Evolutionary conservation across 1,140 invertebrate genomes (phyloP).

Genomic region (Oreohelix idahoensis): DNA sequence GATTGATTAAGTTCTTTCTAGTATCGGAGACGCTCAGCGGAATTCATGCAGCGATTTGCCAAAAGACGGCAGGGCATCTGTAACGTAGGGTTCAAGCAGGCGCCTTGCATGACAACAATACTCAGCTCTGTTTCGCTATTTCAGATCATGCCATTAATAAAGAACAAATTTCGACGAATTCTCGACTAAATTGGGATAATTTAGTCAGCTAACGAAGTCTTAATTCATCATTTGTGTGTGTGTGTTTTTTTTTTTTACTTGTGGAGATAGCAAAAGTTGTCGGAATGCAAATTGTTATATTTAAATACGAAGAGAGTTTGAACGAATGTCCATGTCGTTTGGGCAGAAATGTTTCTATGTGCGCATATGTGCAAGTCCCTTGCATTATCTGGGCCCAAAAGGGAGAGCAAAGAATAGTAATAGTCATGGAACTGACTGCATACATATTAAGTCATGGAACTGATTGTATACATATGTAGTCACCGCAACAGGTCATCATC

Average conservation of each 20-base stretch:
- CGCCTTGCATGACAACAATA: neutral
- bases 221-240: neutral
- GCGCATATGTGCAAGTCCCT: too few species aligned
- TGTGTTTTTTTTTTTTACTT: neutral
- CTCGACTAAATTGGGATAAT: neutral
- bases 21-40: neutral
- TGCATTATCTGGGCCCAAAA: too few species aligned
- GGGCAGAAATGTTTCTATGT: too few species aligned
- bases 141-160: neutral
- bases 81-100: neutral
- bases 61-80: neutral
- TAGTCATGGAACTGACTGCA: too few species aligned
- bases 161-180: neutral
- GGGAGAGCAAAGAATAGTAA: too few species aligned
- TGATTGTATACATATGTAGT: too few species aligned
- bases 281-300: neutral
- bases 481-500: too few species aligned
- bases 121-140: neutral
- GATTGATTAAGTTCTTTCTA: neutral
- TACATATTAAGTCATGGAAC: too few species aligned
- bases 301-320: neutral
- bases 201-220: neutral
- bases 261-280: neutral
- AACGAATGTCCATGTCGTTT: too few species aligned
- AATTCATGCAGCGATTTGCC: neutral